Percentiles rank a stretch among this genome's conserved stretches.
These are phyloP conservation scores for Scarus forsteni DNA, from an alignment of 2,797 vertebrate species.

Conservation along the genomic window DNA sequence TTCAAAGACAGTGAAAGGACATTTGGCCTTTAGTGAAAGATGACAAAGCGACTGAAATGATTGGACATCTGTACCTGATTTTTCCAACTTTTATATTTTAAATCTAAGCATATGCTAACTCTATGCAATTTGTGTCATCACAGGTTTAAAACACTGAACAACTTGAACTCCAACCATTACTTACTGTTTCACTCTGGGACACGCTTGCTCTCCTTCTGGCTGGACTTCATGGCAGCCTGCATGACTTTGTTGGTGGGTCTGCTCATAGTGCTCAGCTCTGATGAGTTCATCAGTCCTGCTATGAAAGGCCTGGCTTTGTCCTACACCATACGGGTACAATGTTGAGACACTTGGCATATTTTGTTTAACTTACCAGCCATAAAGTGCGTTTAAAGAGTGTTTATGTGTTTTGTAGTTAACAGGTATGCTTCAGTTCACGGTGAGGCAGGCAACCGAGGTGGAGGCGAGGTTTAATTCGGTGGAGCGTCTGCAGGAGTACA, in stretches of 20 bases:
- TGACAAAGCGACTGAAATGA: too few relatives aligned
- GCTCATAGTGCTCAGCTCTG: conserved; percentile 81
- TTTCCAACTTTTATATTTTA: too few relatives aligned
- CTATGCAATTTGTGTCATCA: conserved; percentile 18
- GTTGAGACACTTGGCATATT: too few relatives aligned
- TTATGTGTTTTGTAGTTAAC: conserved; percentile 75
- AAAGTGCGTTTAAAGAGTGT: conserved; percentile 2
- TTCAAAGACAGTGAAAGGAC: too few relatives aligned
- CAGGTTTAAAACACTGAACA: conserved; percentile 85
- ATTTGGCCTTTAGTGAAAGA: too few relatives aligned
- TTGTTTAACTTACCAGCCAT: too few relatives aligned
- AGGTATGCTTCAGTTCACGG: conserved; percentile 82
- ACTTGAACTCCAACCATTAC: conserved; percentile 84
- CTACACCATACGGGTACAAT: conserved; percentile 86
- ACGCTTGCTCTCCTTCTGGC: conserved; percentile 87
- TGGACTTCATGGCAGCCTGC: conserved; percentile 77
- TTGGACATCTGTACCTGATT: too few relatives aligned
- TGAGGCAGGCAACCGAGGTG: conserved; percentile 81
- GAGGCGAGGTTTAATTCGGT: conserved; percentile 86
- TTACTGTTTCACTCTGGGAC: conserved; percentile 82
- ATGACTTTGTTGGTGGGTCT: conserved; percentile 80
- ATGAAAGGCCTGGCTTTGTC: conserved; percentile 87
- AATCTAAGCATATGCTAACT: background rate
- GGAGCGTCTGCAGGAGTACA: conserved; percentile 84
- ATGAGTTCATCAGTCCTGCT: conserved; percentile 66